Percentiles rank a stretch among this genome's conserved stretches.
Conservation (phyloP, 2,113 vertebrate species). For the Monarcha castaneiventris region DNA sequence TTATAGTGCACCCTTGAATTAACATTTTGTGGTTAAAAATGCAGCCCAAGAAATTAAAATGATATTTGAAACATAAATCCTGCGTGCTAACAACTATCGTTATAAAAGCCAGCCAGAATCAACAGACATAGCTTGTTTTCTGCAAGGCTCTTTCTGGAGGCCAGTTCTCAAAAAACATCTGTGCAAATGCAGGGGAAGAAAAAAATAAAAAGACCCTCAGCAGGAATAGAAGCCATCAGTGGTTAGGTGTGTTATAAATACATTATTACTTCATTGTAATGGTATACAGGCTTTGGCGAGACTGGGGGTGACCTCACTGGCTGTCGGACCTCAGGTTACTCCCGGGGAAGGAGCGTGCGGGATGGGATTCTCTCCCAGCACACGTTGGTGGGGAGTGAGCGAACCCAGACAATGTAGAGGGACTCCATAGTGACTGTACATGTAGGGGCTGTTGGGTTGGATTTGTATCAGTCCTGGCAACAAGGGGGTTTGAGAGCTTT, state of each 20-base stretch:
- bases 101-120: conserved; percentile 74
- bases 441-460: background rate
- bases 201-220: background rate
- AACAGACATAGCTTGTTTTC: conserved; percentile 79
- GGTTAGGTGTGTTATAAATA: conserved; percentile 81
- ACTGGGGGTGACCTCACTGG: conserved; percentile 75
- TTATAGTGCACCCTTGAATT: conserved; percentile 70
- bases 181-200: conserved; percentile 48
- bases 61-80: conserved; percentile 84
- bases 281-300: conserved; percentile 74
- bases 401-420: background rate
- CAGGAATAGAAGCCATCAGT: conserved; percentile 73
- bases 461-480: background rate
- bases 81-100: conserved; percentile 75
- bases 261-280: conserved; percentile 81
- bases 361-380: conserved; percentile 30
- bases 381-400: background rate
- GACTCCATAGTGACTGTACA: background rate
- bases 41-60: conserved; percentile 78
- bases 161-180: conserved; percentile 74
- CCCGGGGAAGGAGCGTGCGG: background rate
- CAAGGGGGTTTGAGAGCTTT: background rate
- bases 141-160: conserved; percentile 72
- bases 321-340: conserved; percentile 61
- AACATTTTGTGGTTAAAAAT: conserved; percentile 76